Conservation (phyloP, 2,797 vertebrate species). For the Hozukius guyotensis region DNA sequence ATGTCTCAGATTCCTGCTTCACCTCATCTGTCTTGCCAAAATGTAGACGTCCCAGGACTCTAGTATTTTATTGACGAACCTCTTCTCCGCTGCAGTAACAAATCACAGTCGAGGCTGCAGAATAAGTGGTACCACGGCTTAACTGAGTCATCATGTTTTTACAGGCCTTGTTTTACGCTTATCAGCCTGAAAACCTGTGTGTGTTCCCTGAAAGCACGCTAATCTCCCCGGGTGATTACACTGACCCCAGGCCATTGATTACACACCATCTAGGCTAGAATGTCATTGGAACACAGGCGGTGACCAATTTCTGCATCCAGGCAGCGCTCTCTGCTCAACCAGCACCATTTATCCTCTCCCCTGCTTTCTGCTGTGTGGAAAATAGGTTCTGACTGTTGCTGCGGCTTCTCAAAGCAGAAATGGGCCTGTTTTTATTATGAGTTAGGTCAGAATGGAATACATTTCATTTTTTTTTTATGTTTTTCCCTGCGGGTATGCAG, state of each 20-base stretch:
- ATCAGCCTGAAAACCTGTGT: conserved; percentile 63
- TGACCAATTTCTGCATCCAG: conserved; percentile 59
- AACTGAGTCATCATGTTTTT: conserved; percentile 65
- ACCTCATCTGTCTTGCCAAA: conserved; percentile 25
- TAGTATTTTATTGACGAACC: conserved; percentile 27
- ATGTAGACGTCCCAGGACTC: conserved; percentile 21
- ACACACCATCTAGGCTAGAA: conserved; percentile 53
- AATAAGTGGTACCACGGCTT: conserved; percentile 18
- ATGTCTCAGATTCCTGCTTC: conserved; percentile 2
- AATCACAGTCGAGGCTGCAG: conserved; percentile 31
- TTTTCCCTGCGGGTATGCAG: conserved; percentile 2
- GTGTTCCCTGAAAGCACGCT: conserved; percentile 67
- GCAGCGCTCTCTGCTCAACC: conserved; percentile 24
- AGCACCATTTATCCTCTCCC: conserved; percentile 20
- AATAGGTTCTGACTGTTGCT: conserved; percentile 40
- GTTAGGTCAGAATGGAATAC: conserved; percentile 9
- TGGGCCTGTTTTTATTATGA: conserved; percentile 27
- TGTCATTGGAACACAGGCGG: conserved; percentile 56
- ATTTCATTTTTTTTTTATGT: conserved; percentile 17
- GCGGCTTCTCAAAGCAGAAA: conserved; percentile 17
- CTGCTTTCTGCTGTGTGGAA: conserved; percentile 30
- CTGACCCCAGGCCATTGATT: conserved; percentile 79
- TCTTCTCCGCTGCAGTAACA: conserved; percentile 16
- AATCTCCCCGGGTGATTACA: conserved; percentile 75
- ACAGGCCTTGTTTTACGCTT: conserved; percentile 49